Conservation (phyloP, 2,113 vertebrate species). For the Choloepus hoffmanni region DNA sequence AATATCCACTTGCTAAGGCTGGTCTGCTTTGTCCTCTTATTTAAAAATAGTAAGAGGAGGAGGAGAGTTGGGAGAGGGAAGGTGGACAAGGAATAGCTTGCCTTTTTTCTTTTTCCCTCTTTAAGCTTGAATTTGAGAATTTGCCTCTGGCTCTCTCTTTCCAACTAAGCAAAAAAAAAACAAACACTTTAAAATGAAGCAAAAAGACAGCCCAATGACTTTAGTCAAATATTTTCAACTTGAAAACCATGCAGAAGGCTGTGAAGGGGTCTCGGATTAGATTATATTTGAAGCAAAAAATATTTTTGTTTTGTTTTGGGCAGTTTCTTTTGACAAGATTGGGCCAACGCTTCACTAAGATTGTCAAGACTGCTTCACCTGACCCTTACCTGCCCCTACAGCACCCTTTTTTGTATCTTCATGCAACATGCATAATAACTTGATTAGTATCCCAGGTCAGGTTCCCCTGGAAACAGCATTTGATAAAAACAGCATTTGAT, state of each 20-base stretch:
- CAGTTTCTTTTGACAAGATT: background rate
- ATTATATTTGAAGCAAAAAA: background rate
- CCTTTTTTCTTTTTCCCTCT: background rate
- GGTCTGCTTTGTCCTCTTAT: background rate
- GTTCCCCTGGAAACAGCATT: background rate
- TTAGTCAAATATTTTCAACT: background rate
- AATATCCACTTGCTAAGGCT: constrained; percentile 7
- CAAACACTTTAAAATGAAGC: background rate
- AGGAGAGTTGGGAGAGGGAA: background rate
- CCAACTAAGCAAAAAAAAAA: background rate
- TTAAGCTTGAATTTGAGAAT: constrained; percentile 51
- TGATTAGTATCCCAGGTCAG: background rate
- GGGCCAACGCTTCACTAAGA: background rate
- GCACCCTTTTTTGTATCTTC: background rate
- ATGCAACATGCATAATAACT: background rate
- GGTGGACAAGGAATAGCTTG: background rate
- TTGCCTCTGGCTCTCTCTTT: constrained; percentile 21
- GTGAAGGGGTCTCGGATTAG: background rate
- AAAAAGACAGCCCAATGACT: background rate
- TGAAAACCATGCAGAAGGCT: background rate
- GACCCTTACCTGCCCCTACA: background rate
- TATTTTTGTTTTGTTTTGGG: background rate
- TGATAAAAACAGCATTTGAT: too few species aligned
- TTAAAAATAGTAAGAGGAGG: constrained; percentile 69
- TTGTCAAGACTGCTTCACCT: background rate